Evolutionary conservation across 2,113 vertebrate species (phyloP), one percentile per base, ranked within the genome.

Genomic region (Anguilla japonica): DNA sequence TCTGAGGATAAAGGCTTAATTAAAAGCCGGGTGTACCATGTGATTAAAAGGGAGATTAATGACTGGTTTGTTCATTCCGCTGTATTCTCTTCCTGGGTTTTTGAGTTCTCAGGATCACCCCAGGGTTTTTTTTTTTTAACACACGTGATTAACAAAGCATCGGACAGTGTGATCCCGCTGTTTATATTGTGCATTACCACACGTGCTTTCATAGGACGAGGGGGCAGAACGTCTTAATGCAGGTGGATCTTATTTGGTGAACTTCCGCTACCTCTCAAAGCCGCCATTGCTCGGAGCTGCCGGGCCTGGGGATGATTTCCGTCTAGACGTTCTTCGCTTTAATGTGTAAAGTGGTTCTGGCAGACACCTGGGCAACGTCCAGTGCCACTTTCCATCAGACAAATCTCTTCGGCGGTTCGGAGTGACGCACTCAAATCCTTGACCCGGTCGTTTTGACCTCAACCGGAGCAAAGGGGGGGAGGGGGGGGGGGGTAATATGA

Each of bases 371-470:
- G 89, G 91, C 88, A 87, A 91, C 92, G 84, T 91, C 90, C 89
- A 71, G 81, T 79, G 79, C 89, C 90, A 91, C 91, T 89, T 89
- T 87, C 60, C 89, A 41, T 84, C 16, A 88, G 89, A 92, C 89
- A 89, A 91, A 90, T 93, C 91, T 91, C 91, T 41, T 89, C 88
- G 78, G 18, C 81, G n/a, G 88, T 88, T 89, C 90, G 88, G 87
- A 85, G 40, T 63, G 86, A n/a, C 46, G 80, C 86, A 85, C 86
- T 88, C 86, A 91, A 88, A 93, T 93, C 94, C 93, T 94, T 94
- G 93, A 94, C 93, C 95, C 89, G 87, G 88, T 94, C 63, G 88
- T 88, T 87, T 84, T 93, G 93, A 95, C 95, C 94, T 95, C 90
- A 94, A 90, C 92, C 78, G 84, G 88, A 22, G 86, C 9, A 71